These are phyloP conservation scores for Neofelis nebulosa DNA, from an alignment of 2,113 vertebrate genomes.

Conservation along the genomic window DNA sequence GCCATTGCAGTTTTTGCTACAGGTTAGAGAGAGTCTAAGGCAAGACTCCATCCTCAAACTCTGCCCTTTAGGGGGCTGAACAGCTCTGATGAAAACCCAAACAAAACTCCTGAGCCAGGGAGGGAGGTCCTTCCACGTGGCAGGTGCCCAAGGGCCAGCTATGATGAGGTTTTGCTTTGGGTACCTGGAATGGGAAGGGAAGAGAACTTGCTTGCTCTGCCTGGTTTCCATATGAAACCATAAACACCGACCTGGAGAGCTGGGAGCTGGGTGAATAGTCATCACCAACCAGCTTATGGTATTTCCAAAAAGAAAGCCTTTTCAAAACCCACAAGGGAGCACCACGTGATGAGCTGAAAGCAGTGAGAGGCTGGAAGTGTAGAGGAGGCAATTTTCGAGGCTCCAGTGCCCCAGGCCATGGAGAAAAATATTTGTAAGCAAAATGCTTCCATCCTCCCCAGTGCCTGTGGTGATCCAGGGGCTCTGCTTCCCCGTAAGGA, in stretches of 20 bases:
- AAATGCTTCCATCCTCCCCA: background rate
- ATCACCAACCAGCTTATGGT: too few relatives aligned
- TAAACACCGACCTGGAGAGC: background rate
- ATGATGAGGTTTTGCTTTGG: background rate
- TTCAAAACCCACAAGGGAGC: background rate
- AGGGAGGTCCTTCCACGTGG: background rate
- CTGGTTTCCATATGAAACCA: background rate
- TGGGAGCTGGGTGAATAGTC: background rate
- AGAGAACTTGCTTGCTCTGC: background rate
- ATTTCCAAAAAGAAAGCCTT: background rate
- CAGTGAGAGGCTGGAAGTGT: too few relatives aligned
- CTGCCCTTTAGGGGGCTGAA: background rate
- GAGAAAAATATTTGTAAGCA: background rate
- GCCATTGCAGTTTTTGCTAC: background rate
- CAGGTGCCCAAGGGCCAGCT: background rate
- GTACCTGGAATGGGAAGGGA: background rate
- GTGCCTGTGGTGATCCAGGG: background rate
- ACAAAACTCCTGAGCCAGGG: background rate
- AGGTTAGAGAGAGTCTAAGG: background rate
- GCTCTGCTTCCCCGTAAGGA: background rate
- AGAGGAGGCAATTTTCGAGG: background rate
- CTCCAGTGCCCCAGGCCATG: background rate
- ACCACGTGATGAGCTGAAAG: background rate
- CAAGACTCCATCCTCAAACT: conserved; percentile 14
- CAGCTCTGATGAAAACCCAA: background rate